Percentiles rank a stretch among this genome's conserved stretches.
phyloP scores from a whole-genome alignment of 1,140 invertebrate species.

The Drosophila guanche region DNA sequence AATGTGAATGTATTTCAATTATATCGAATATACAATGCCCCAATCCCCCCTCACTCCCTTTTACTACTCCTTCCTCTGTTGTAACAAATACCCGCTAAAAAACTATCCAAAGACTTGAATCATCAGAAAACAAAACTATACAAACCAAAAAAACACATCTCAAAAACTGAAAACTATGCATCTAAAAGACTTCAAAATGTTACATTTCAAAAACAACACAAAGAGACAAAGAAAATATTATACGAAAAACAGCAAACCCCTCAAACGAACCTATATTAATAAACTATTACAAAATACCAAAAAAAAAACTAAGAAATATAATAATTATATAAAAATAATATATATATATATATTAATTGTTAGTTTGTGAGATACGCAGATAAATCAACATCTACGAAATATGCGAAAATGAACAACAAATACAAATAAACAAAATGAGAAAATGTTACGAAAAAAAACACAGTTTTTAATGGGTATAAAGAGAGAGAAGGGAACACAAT shows the following conservation, averaged over 20 bases:
- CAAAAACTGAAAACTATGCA: constrained; percentile 49
- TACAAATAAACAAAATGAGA: constrained; percentile 70
- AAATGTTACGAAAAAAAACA: constrained; percentile 59
- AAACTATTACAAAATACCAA: constrained; percentile 47
- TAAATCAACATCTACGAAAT: constrained; percentile 42
- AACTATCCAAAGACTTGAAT: constrained; percentile 59
- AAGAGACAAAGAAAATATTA: constrained; percentile 8
- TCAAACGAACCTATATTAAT: constrained; percentile 44
- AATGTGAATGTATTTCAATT: constrained; percentile 47
- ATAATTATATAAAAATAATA: constrained; percentile 44
- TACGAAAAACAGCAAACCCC: constrained; percentile 30
- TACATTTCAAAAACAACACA: constrained; percentile 55
- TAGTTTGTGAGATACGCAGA: constrained; percentile 66
- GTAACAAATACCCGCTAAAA: constrained; percentile 14
- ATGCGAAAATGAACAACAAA: constrained; percentile 54
- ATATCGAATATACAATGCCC: constrained; percentile 12
- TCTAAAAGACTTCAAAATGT: constrained; percentile 57
- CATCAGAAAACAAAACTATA: constrained; percentile 32
- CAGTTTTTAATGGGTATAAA: not conserved
- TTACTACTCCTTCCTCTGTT: not conserved
- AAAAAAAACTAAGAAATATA: constrained; percentile 19
- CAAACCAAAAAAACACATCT: constrained; percentile 45
- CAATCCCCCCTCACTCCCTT: not conserved
- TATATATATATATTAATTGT: constrained; percentile 72
- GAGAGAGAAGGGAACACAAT: too few relatives aligned